phyloP scores from a whole-genome alignment of 2,113 vertebrate genomes.

The Jaculus jaculus region DNA sequence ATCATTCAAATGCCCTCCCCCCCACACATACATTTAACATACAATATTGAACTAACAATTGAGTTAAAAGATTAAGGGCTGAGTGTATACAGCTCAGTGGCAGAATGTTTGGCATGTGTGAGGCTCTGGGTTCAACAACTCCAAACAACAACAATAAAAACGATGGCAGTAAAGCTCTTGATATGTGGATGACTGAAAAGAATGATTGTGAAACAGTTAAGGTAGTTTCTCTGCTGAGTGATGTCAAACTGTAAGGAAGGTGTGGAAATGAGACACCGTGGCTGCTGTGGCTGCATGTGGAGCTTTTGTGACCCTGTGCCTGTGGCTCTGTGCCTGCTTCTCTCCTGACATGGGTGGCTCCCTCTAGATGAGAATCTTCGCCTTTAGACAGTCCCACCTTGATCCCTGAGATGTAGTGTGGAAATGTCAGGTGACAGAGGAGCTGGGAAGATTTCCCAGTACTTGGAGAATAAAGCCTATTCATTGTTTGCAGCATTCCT shows the following conservation, averaged over 20 bases:
- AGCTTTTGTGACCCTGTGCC: neutral
- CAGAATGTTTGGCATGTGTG: neutral
- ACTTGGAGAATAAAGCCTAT: neutral
- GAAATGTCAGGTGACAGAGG: conserved; percentile 35
- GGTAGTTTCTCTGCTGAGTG: neutral
- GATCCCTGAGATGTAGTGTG: neutral
- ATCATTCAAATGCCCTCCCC: no score
- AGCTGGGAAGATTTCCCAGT: neutral
- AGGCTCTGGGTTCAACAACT: neutral
- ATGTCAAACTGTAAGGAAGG: neutral
- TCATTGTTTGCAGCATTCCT: neutral
- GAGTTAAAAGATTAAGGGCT: neutral
- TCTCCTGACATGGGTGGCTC: neutral
- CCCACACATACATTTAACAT: neutral
- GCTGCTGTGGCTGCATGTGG: neutral
- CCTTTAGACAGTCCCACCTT: neutral
- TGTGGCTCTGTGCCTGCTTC: neutral
- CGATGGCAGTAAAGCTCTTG: neutral
- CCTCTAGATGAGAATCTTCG: neutral
- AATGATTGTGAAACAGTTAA: neutral
- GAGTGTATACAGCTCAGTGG: neutral
- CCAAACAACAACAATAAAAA: no score
- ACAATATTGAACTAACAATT: neutral
- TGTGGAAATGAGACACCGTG: neutral
- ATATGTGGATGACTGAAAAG: neutral